Evolutionary conservation across 2,797 vertebrate genomes (phyloP).

Genomic region (Odontamblyopus lacepedii): DNA sequence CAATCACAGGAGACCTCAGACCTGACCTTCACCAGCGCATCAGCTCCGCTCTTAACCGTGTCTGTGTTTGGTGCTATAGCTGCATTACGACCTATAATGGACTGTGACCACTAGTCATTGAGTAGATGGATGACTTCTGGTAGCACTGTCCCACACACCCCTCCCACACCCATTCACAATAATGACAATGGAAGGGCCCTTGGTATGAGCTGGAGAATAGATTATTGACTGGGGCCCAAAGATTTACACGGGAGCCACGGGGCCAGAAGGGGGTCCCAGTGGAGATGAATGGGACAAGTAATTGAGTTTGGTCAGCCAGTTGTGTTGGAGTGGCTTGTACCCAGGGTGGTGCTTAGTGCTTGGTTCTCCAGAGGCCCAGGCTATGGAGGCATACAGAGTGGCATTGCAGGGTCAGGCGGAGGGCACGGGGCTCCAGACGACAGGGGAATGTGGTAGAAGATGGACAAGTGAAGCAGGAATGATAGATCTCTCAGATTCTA

Average conservation of each 20-base stretch:
- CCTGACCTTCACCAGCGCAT: slow-evolving; percentile 40
- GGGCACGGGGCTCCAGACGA: slow-evolving; percentile 63
- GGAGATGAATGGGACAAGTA: slow-evolving; percentile 79
- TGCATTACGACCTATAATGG: slow-evolving; percentile 73
- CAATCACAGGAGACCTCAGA: slow-evolving; percentile 26
- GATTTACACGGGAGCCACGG: slow-evolving; percentile 78
- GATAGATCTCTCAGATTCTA: slow-evolving; percentile 52
- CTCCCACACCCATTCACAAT: slow-evolving; percentile 51
- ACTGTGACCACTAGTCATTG: slow-evolving; percentile 71
- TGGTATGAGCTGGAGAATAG: slow-evolving; percentile 72
- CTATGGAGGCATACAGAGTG: slow-evolving; percentile 59
- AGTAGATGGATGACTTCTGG: slow-evolving; percentile 72
- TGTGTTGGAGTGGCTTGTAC: slow-evolving; percentile 71
- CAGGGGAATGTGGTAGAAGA: slow-evolving; percentile 61
- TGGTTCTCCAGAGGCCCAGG: slow-evolving; percentile 42
- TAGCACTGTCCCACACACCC: slow-evolving; percentile 48
- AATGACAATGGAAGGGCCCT: slow-evolving; percentile 73
- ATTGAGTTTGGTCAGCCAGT: slow-evolving; percentile 82
- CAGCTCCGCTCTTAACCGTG: slow-evolving; percentile 27
- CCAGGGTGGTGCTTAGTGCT: slow-evolving; percentile 38
- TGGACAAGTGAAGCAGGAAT: slow-evolving; percentile 42
- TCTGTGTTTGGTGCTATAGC: slow-evolving; percentile 38
- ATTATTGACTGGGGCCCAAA: slow-evolving; percentile 79
- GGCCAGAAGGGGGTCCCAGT: slow-evolving; percentile 58
- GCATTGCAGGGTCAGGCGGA: slow-evolving; percentile 65